Base-by-base conservation (phyloP, 2,888 invertebrate species). In the Platypus cylindrus region DNA sequence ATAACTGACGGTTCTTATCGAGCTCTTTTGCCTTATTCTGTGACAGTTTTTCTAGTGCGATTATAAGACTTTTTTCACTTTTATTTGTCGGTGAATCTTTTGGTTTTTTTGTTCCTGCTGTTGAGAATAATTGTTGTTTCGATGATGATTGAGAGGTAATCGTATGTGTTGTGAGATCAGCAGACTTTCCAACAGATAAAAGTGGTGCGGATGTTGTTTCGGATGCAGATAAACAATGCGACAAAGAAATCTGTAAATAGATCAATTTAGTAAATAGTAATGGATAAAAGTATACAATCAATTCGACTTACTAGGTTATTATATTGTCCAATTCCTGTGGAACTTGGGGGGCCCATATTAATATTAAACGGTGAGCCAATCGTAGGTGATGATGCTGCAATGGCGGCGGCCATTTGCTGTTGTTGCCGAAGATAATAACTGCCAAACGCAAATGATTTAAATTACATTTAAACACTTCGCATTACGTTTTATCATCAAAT, bases 1-100 rank as follows among this genome's bases (percentile, higher is more conserved):
- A 17, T 12, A n/a, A 16, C 3, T 14, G 16, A 8, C 23, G 23
- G 25, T 28, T 36, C 31, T 45, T 45, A 27, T 42, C 46, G 16
- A 52, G 42, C 30, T 55, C 54, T 35, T 56, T 58, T 12, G 49
- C 52, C 25, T 56, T 49, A 45, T 51, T 59, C 37, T 58, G 56
- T 9, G 56, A 57, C 26, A 62, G 43, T 38, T 60, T 60, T 35
- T 59, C 60, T 9, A 62, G 53, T 1, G 60, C 53, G 15, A 52
- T 60, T 43, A 58, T 54, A 13, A 62, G 43, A 39, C 58, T 59
- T 37, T 60, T 60, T 25, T 60, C 61, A 32, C 40, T 50, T 43
- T 58, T 58, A 2, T 5, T 5, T n/a, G 31, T 3, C 5, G 35
- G 23, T 9, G 36, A 14, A 15, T 28, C 34, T 32, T 41, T 40